Evolutionary conservation across 2,113 vertebrate species (phyloP), one percentile per base, ranked within the genome.

Genomic region (Mobula hypostoma): DNA sequence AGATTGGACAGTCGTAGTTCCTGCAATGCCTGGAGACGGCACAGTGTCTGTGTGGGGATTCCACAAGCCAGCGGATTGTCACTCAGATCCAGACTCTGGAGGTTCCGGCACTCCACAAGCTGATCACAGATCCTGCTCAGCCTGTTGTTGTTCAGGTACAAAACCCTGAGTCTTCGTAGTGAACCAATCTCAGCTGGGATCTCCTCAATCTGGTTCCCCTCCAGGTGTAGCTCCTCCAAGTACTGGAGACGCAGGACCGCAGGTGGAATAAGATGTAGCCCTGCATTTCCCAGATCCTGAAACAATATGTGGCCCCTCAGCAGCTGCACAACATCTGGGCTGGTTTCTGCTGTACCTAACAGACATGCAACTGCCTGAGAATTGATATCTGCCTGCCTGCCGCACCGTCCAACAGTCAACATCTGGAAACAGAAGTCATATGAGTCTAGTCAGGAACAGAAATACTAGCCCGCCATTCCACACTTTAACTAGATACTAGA

Each of bases 181-280:
- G 0, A 8, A 58, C 94, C 66, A n/a, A 97, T 96, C 0, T 91
- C 95, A 40, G 1, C 24, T 15, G 96, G 95, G 21, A 97, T 96
- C 29, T 94, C 95, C 87, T 88, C 74, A 66, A 96, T 96, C 7
- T 4, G 94, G 78, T 97, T 97, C 7, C 95, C 95, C 94, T 96
- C 97, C 94, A 96, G 48, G 79, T 97, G 96, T 14, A 96, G 58
- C 94, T 97, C 96, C 95, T 97, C 96, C 74, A 97, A 94, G n/a
- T 97, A 95, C 74, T 95, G 94, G 66, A 96, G 93, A 6, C 95
- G 94, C 19, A 96, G 94, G 85, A 97, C 66, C 8, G 93, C 94
- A 1, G 4, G 0, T 0, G 95, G 96, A 48, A 97, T 95, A 12
- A 91, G 94, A 58, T 1, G 56, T 94, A 96, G 70, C 27, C 74